Evolutionary conservation across 2,888 invertebrate genomes (phyloP), one percentile per base, ranked within the genome.

Genomic region (Drosophila maculinotata): DNA sequence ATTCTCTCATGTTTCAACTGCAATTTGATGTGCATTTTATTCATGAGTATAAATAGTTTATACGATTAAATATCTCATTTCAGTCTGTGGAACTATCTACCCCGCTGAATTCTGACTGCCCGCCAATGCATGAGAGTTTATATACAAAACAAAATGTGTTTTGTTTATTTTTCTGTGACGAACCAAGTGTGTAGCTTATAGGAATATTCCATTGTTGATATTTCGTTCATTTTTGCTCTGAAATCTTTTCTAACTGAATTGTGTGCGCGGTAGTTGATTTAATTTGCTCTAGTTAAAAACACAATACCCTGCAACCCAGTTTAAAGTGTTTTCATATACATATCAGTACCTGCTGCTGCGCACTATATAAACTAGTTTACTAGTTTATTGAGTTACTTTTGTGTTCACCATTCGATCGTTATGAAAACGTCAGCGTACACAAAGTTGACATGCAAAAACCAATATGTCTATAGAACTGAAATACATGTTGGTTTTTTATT

Each of bases 121-220:
- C n/a, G n/a, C n/a, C n/a, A n/a, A n/a, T n/a, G n/a, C n/a, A n/a
- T n/a, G n/a, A n/a, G n/a, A n/a, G n/a, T n/a, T n/a, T n/a, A 28
- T 56, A 15, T 30, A 23, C 25, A 28, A 15, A n/a, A 1, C 17
- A 33, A 66, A 56, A 48, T 38, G 54, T 10, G 26, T 10, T 28
- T 14, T 45, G 38, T 60, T 39, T 57, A 56, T 38, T 47, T 25
- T 6, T 8, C 8, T 28, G 12, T 30, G 25, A 17, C n/a, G 33
- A 54, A 26, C 25, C 20, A n/a, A n/a, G 54, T 7, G 23, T 9
- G 20, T 23, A 14, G n/a, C 15, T 45, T 7, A 36, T 14, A 3
- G n/a, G 4, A 48, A 48, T 49, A 30, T 62, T 47, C 33, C 60
- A 41, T 15, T 47, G 45, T 17, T 33, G 7, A 12, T 33, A 36